phyloP scores from a whole-genome alignment of 2,113 vertebrate genomes.

The Proterorhinus semilunaris region DNA sequence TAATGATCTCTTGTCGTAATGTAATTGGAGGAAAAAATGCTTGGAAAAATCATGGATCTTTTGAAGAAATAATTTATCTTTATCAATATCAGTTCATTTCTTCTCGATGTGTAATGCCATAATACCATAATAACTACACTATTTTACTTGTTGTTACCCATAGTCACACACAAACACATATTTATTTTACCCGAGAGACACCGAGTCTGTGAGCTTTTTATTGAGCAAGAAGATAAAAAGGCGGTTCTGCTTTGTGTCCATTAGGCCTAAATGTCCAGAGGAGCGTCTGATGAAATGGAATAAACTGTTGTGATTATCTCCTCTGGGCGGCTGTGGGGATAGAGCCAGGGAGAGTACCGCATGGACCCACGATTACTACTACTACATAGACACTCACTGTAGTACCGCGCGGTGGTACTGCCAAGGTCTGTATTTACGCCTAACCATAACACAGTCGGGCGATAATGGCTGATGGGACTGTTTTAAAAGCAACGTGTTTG shows the following conservation, averaged over 20 bases:
- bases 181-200: slow-evolving; percentile 55
- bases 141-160: slow-evolving; percentile 38
- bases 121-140: too few species aligned
- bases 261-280: slow-evolving; percentile 53
- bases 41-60: too few species aligned
- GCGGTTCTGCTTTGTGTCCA: slow-evolving; percentile 54
- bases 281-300: slow-evolving; percentile 64
- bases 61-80: too few species aligned
- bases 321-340: slow-evolving; percentile 31
- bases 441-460: slow-evolving; percentile 69
- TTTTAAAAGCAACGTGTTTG: slow-evolving; percentile 75
- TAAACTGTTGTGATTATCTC: slow-evolving; percentile 64
- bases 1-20: too few species aligned
- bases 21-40: too few species aligned
- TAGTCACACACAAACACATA: slow-evolving; percentile 33
- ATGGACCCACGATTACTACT: slow-evolving; percentile 11
- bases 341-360: slow-evolving; percentile 20
- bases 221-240: slow-evolving; percentile 63
- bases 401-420: slow-evolving; percentile 43
- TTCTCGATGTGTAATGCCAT: too few species aligned
- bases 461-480: slow-evolving; percentile 72
- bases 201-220: slow-evolving; percentile 56
- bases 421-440: slow-evolving; percentile 70
- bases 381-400: slow-evolving; percentile 30
- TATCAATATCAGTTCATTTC: too few species aligned